Evolutionary conservation across 2,888 invertebrate species (phyloP).

Genomic region (Phengaris alcon): DNA sequence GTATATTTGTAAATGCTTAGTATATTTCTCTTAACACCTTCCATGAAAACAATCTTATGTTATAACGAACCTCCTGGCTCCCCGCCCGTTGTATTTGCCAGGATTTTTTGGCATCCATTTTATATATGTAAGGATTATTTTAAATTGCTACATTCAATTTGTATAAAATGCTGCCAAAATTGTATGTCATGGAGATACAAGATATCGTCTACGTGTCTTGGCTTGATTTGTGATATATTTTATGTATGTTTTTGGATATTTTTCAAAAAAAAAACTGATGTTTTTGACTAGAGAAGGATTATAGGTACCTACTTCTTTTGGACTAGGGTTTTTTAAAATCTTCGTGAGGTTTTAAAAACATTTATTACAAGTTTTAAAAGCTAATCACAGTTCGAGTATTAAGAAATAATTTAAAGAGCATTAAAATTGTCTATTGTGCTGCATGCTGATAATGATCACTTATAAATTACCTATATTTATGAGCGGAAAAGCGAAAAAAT

Average conservation of each 20-base stretch:
- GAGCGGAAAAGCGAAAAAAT: constrained; percentile 15
- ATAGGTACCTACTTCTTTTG: too few species aligned
- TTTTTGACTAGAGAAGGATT: not conserved
- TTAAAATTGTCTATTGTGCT: not conserved
- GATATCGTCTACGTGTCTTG: not conserved
- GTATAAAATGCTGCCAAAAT: constrained; percentile 13
- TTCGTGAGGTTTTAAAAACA: too few species aligned
- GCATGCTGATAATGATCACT: not conserved
- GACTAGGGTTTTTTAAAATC: too few species aligned
- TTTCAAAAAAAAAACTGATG: not conserved
- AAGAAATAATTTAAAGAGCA: too few species aligned
- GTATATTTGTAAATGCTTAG: too few species aligned
- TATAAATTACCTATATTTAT: constrained; percentile 9
- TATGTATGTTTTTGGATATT: not conserved
- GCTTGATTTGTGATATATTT: not conserved
- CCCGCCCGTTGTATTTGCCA: not conserved
- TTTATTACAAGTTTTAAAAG: too few species aligned
- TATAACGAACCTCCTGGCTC: constrained; percentile 2
- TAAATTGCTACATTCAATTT: constrained; percentile 8
- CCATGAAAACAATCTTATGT: too few species aligned
- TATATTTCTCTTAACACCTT: too few species aligned
- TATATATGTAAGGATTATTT: constrained; percentile 7
- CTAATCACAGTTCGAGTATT: too few species aligned
- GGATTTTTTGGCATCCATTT: constrained; percentile 10
- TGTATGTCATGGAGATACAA: not conserved